Evolutionary conservation across 2,888 invertebrate genomes (phyloP), one percentile per base, ranked within the genome.

Genomic region (Drosophila mulleri): DNA sequence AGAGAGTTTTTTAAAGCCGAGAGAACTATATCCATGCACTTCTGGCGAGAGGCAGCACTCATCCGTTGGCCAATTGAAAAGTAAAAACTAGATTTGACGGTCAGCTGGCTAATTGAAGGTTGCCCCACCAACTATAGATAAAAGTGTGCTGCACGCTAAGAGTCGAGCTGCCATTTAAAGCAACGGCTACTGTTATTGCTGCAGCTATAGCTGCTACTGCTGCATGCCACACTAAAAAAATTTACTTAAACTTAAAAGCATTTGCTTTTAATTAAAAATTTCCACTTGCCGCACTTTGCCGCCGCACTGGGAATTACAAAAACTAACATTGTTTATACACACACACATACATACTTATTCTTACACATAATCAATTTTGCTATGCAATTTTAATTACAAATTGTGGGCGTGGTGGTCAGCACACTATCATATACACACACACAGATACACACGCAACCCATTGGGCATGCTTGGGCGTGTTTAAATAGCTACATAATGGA

Each of bases 191-290:
- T 37, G 61, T 32, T 39, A 44, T 29, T 44, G 50, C 44, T 18
- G 20, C 47, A 5, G 3, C 12, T 20, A 7, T 4, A 52, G 44
- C 14, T 20, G 20, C 44, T 2, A 5, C 20, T 42, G 18, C 42
- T 56, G 61, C 61, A 41, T 63, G 56, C 23, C 48, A 47, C 73
- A 64, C 59, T 29, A 58, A 64, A 72, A 67, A 67, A 68, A 72
- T 74, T 75, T 83, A 75, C 73, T 81, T 72, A 70, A 83, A 83
- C 70, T 87, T 75, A 83, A 89, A 82, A 84, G 82, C 86, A 89
- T 89, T 89, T 89, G 80, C 83, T 84, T 88, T 84, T 84, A 84
- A 84, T 84, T 84, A 89, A 89, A 84, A 84, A 80, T 72, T 79
- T 87, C 85, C 80, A 85, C 89, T 88, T 80, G 80, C 69, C 67